Evolutionary conservation across 2,888 invertebrate species (phyloP).

Genomic region (Drosophila stalkeri): DNA sequence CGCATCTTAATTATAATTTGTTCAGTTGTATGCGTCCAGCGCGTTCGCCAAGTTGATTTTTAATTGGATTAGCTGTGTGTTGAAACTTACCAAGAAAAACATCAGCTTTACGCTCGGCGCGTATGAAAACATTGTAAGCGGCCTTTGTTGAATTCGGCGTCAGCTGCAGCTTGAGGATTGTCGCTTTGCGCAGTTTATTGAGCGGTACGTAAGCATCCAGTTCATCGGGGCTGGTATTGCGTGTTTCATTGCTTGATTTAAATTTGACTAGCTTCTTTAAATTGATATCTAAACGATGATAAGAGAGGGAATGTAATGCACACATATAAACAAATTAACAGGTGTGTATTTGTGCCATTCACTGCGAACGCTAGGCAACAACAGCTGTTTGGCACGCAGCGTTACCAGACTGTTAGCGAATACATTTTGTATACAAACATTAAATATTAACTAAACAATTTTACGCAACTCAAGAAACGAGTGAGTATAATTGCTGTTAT

Average conservation of each 20-base stretch:
- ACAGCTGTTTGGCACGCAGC: conserved; percentile 46
- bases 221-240: conserved; percentile 59
- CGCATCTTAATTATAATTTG: conserved; percentile 38
- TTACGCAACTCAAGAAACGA: not conserved
- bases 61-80: conserved; percentile 12
- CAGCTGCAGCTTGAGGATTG: conserved; percentile 78
- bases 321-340: conserved; percentile 40
- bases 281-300: conserved; percentile 79
- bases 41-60: conserved; percentile 31
- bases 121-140: conserved; percentile 80
- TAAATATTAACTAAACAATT: conserved; percentile 12
- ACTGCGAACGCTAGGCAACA: conserved; percentile 17
- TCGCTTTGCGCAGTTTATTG: conserved; percentile 79
- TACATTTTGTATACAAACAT: not conserved
- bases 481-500: not conserved
- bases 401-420: conserved; percentile 51
- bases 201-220: conserved; percentile 83
- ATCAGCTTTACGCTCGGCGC: conserved; percentile 84
- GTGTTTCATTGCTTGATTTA: conserved; percentile 66
- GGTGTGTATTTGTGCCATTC: conserved; percentile 63
- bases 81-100: conserved; percentile 80
- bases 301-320: conserved; percentile 17
- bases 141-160: conserved; percentile 69
- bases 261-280: conserved; percentile 83
- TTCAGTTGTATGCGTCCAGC: conserved; percentile 44